A percentile compares a stretch with the other conserved stretches of the same genome.
phyloP scores from a whole-genome alignment of 2,888 invertebrate genomes.

The Anoplius nigerrimus region DNA sequence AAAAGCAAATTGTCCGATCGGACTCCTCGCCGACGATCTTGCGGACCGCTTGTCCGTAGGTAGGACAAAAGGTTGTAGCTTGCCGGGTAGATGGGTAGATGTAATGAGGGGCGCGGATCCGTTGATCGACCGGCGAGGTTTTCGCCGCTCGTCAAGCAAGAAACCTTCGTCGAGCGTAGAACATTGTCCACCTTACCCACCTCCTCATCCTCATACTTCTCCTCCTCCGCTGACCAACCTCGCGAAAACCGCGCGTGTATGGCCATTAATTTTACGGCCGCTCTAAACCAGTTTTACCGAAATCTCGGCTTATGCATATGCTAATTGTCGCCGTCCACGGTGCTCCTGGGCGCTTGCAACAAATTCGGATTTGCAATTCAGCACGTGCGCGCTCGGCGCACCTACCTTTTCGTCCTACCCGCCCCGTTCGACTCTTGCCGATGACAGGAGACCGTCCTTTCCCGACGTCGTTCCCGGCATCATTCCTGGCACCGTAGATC shows the following conservation, averaged over 20 bases:
- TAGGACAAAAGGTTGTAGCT: too few relatives aligned
- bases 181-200: background rate
- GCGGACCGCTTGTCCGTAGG: background rate
- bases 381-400: constrained; percentile 9
- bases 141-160: background rate
- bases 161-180: background rate
- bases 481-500: too few relatives aligned
- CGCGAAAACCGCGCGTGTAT: background rate
- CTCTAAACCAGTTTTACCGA: constrained; percentile 34
- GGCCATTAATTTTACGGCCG: constrained; percentile 11
- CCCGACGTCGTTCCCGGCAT: constrained; percentile 12
- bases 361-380: constrained; percentile 31
- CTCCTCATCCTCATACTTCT: background rate
- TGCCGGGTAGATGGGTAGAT: too few relatives aligned
- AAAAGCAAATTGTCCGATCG: background rate
- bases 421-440: too few relatives aligned
- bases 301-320: constrained; percentile 39
- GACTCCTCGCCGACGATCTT: background rate
- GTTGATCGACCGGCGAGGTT: too few relatives aligned
- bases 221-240: background rate
- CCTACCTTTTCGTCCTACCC: too few relatives aligned
- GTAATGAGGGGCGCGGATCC: too few relatives aligned
- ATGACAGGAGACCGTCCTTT: background rate
- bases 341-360: constrained; percentile 15
- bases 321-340: constrained; percentile 21